A percentile compares a stretch with the other conserved stretches of the same genome.
Evolutionary conservation across 2,113 vertebrate genomes (phyloP).

Genomic region (Tamias sibiricus): DNA sequence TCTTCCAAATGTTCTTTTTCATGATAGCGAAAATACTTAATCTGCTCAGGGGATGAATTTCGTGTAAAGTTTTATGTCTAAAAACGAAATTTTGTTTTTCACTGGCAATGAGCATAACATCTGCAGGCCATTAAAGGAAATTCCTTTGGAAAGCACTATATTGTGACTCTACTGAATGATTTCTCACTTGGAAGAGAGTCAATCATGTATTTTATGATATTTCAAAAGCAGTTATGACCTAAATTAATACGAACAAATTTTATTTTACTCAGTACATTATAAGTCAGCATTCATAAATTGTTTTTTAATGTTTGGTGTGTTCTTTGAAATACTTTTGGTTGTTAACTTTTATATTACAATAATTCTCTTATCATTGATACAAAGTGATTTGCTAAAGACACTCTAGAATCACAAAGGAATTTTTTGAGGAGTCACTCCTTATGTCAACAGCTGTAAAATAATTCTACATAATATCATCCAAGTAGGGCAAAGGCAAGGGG

Average conservation of each 20-base stretch:
- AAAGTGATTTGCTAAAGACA: neutral
- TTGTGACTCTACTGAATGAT: constrained; percentile 28
- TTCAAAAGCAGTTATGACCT: constrained; percentile 37
- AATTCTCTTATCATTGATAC: neutral
- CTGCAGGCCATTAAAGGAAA: constrained; percentile 68
- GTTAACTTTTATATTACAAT: constrained; percentile 35
- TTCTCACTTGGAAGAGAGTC: constrained; percentile 53
- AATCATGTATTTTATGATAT: constrained; percentile 38
- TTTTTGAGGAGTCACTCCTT: neutral
- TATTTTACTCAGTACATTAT: constrained; percentile 24
- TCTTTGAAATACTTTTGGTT: constrained; percentile 13
- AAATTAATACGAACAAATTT: constrained; percentile 46
- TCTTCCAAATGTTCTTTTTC: constrained; percentile 23
- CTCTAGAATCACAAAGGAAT: neutral
- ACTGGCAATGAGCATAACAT: constrained; percentile 68
- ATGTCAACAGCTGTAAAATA: neutral
- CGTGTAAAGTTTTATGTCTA: constrained; percentile 60
- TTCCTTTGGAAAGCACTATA: constrained; percentile 49
- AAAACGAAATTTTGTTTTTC: constrained; percentile 55
- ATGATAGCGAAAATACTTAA: constrained; percentile 54
- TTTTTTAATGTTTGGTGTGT: neutral
- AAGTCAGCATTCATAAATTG: neutral
- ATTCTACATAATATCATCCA: neutral
- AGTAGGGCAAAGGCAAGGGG: neutral
- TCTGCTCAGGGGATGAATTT: constrained; percentile 27